Conservation (phyloP, 30 jellyfish, hydroid and myxozoan genomes). For the Haliclystus octoradiatus region DNA sequence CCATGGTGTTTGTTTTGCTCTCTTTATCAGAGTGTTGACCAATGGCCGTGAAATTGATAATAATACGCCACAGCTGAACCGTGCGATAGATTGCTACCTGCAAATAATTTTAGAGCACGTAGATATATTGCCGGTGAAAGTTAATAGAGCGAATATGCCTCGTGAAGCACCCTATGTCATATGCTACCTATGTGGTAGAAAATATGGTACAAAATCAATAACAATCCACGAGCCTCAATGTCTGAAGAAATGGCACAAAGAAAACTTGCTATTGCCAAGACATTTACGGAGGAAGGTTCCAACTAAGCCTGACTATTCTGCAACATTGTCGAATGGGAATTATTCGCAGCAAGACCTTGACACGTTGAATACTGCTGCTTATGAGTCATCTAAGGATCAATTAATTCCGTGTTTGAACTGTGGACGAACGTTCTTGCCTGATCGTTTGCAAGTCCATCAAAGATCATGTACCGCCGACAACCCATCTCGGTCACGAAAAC, state of each 20-base stretch:
- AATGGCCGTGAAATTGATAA: too few species aligned
- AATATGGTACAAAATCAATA: constrained; percentile 83
- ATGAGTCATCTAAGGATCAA: constrained; percentile 69
- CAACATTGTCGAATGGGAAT: constrained; percentile 33
- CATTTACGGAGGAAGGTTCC: constrained; percentile 61
- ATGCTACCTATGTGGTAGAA: constrained; percentile 85
- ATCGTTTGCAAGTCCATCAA: constrained; percentile 70
- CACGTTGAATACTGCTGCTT: constrained; percentile 62
- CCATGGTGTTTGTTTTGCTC: too few species aligned
- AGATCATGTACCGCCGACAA: constrained; percentile 81
- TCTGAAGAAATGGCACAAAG: constrained; percentile 78
- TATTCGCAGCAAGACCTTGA: constrained; percentile 40
- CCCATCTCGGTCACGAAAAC: constrained; percentile 49
- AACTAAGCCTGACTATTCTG: constrained; percentile 59
- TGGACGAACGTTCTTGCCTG: constrained; percentile 84
- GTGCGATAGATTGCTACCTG: too few species aligned
- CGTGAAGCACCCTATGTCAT: constrained; percentile 73
- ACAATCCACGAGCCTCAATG: constrained; percentile 83
- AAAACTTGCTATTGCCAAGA: constrained; percentile 60
- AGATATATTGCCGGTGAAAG: too few species aligned
- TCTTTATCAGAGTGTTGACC: too few species aligned
- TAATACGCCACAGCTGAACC: too few species aligned
- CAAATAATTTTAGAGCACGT: too few species aligned
- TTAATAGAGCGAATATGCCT: too few species aligned
- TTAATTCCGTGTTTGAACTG: constrained; percentile 71